phyloP scores from a whole-genome alignment of 2,888 invertebrate genomes.

The Hirtodrosophila alboralis region DNA sequence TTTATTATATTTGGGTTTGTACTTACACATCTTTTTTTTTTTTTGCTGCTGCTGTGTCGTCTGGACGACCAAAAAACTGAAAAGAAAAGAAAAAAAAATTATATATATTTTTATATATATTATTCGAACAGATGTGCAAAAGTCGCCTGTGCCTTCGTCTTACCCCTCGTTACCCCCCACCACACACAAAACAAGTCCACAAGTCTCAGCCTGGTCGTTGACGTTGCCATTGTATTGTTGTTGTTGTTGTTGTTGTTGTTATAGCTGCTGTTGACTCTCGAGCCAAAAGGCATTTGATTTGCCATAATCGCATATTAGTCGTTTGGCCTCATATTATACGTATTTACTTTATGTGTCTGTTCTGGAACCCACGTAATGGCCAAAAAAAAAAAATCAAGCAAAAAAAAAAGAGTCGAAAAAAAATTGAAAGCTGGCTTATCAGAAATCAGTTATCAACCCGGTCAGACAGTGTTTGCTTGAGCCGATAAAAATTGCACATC shows the following conservation, averaged over 20 bases:
- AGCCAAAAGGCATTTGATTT: constrained; percentile 71
- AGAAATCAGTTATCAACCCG: constrained; percentile 68
- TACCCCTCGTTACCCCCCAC: constrained; percentile 5
- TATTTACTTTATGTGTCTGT: constrained; percentile 72
- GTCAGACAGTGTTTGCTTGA: constrained; percentile 26
- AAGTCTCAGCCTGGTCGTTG: constrained; percentile 39
- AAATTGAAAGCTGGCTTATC: constrained; percentile 73
- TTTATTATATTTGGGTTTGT: constrained; percentile 73
- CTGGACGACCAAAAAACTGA: constrained; percentile 52
- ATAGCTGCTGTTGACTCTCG: constrained; percentile 60
- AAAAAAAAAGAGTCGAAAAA: too few relatives aligned
- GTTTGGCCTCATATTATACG: constrained; percentile 69
- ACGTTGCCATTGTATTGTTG: constrained; percentile 39
- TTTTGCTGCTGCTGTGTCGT: constrained; percentile 45
- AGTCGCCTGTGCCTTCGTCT: constrained; percentile 56
- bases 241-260: constrained; percentile 16
- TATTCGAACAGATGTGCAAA: constrained; percentile 75
- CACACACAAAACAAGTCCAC: constrained; percentile 10
- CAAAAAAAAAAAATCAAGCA: too few relatives aligned
- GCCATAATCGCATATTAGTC: constrained; percentile 79
- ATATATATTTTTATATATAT: constrained; percentile 56
- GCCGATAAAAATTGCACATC: constrained; percentile 39
- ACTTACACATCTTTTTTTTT: constrained; percentile 45
- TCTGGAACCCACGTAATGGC: constrained; percentile 40
- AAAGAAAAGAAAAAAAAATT: constrained; percentile 33